Base-by-base conservation (phyloP, 2,888 invertebrate species). In the Melanotus villosus region DNA sequence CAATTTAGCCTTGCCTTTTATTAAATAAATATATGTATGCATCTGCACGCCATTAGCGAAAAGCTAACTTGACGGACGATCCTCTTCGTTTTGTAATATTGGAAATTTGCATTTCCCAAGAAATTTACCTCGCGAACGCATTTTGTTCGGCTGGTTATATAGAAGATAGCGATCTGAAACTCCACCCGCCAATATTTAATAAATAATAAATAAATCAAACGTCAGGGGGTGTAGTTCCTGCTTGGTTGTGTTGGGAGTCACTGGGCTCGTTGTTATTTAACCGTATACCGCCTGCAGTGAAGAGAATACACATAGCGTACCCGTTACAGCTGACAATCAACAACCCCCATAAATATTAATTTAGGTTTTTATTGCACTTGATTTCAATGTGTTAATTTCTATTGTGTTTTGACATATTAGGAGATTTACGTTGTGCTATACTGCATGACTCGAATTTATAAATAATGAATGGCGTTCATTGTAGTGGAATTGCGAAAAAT, bases 301-400 rank as follows among this genome's bases (percentile, higher is more conserved):
- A 59, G 65, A 67, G 64, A 68, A 57, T 65, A 65, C 52, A 59
- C 70, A 66, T 72, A 77, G 71, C 74, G 73, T 68, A 70, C 59
- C 26, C 58, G 64, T 59, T 62, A 45, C 67, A 73, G 72, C 54
- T 70, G 58, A 75, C 76, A 77, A 78, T 77, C 76, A 76, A 76
- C 78, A 71, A 58, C 71, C 67, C 50, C 75, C 71, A 80, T 81
- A 81, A 82, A 82, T 82, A 80, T 80, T 80, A 81, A 81, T 81
- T 80, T 78, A 66, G 72, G 79, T 81, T 81, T 80, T 81, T 79
- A 78, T 77, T 75, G 75, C 73, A 68, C 74, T 75, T 69, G 75
- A 76, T 80, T 79, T 77, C 78, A 76, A 80, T 78, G 79, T 78
- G 81, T 82, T 81, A 81, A 52, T 52, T 52, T 43, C 72, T 58